phyloP scores from a whole-genome alignment of 2,113 vertebrate genomes.

The Entosphenus tridentatus region DNA sequence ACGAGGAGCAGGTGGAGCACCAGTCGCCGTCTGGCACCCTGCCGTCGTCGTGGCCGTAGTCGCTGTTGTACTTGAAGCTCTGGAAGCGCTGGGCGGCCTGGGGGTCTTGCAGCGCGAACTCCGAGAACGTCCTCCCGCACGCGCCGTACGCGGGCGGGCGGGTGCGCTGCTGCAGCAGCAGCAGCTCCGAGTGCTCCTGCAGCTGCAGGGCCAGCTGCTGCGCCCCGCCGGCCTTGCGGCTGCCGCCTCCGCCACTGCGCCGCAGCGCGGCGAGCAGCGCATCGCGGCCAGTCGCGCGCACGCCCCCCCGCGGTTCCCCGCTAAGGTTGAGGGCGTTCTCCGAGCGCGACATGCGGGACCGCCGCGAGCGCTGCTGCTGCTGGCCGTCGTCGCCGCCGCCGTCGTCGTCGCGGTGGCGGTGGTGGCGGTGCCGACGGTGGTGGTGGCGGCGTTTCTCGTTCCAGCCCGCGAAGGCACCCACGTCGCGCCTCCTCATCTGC shows the following conservation, averaged over 20 bases:
- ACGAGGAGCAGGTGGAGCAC: constrained; percentile 82
- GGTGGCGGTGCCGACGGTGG: neutral
- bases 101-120: constrained; percentile 64
- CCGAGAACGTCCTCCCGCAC: constrained; percentile 79
- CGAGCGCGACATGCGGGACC: constrained; percentile 63
- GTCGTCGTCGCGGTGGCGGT: constrained; percentile 25
- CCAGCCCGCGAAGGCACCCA: neutral
- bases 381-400: constrained; percentile 44
- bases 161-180: constrained; percentile 39
- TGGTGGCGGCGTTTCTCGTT: neutral
- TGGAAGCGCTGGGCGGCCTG: too few relatives aligned
- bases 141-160: constrained; percentile 44
- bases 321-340: constrained; percentile 82
- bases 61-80: constrained; percentile 30
- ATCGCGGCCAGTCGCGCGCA: neutral
- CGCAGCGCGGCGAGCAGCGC: neutral
- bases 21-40: constrained; percentile 59
- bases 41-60: constrained; percentile 40
- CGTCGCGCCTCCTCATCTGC: constrained; percentile 29
- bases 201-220: constrained; percentile 38
- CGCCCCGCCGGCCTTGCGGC: constrained; percentile 27
- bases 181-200: constrained; percentile 69
- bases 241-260: too few relatives aligned
- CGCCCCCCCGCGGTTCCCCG: constrained; percentile 10
- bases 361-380: constrained; percentile 32